Conservation (phyloP, 1,140 invertebrate species). For the Aphelenchoides besseyi region DNA sequence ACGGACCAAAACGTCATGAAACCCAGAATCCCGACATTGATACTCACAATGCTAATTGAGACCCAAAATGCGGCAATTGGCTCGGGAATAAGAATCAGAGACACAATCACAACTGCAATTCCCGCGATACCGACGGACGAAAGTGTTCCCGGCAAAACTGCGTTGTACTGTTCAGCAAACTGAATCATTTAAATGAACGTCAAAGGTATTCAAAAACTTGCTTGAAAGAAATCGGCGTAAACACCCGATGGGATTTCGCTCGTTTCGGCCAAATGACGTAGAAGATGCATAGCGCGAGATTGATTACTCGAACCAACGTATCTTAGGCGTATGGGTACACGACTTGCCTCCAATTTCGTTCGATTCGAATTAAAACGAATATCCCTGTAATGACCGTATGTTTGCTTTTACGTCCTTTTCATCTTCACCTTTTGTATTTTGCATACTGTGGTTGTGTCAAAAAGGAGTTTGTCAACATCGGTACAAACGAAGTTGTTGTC, state of each 20-base stretch:
- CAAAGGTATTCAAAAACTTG: constrained; percentile 25
- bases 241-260: constrained; percentile 81
- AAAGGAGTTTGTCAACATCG: constrained; percentile 50
- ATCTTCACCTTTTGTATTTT: constrained; percentile 52
- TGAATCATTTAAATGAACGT: constrained; percentile 34
- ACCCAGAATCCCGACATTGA: constrained; percentile 86
- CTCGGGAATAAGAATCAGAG: constrained; percentile 90
- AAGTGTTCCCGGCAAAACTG: constrained; percentile 69
- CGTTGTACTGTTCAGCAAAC: constrained; percentile 62
- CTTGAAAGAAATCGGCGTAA: constrained; percentile 88
- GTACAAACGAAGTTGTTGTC: constrained; percentile 53
- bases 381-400: constrained; percentile 44
- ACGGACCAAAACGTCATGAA: constrained; percentile 94
- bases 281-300: constrained; percentile 57
- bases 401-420: no score
- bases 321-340: constrained; percentile 55
- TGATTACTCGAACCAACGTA: constrained; percentile 57
- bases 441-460: constrained; percentile 49
- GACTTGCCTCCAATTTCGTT: constrained; percentile 41
- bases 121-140: constrained; percentile 87
- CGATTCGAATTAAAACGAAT: constrained; percentile 37
- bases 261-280: constrained; percentile 70
- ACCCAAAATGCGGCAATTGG: constrained; percentile 87
- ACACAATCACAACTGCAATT: constrained; percentile 87
- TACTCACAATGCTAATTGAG: constrained; percentile 87